Base-by-base conservation (phyloP, 1,140 invertebrate species). In the Drosophila trapezifrons region DNA sequence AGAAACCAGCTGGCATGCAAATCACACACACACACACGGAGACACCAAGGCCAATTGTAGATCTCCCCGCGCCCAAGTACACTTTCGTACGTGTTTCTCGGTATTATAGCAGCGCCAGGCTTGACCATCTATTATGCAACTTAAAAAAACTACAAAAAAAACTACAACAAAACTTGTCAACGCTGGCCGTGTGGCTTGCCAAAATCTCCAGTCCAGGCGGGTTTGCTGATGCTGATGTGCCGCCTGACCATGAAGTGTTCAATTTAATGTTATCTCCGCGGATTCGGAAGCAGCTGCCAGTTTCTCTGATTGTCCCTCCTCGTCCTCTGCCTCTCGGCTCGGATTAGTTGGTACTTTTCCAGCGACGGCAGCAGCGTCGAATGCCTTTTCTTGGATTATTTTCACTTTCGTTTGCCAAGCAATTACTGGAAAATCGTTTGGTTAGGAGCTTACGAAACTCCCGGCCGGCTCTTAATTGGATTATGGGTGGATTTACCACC, bases 51-150 rank as follows among this genome's bases (percentile, higher is more conserved):
- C 70, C 73, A 69, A 55, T 67, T 59, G 57, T 15, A 42, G 40
- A 43, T 70, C 47, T 46, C 65, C 65, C 45, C 76, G 51, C 54
- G 43, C 58, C 69, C 56, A 51, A 51, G 46, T 80, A 76, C 52
- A 27, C 40, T 13, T 35, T 55, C 25, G 70, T 63, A 79, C 83
- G 82, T 78, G 78, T 77, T 72, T 72, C 42, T 78, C 46, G 69
- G 73, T 84, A 80, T 87, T 86, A 80, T 80, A 66, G 76, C 83
- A 87, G 58, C 71, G 27, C 55, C 49, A 46, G 70, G 83, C 79
- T 54, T 79, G 77, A 76, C 66, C 82, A 79, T 72, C 57, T 71
- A 87, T 86, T 86, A 87, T 89, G 84, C 84, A 85, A 85, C 59
- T 29, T n/a, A n/a, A 35, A 37, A 70, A 78, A 55, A 66, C 25